Base-by-base conservation (phyloP, 2,797 vertebrate species). In the Pipistrellus kuhlii region DNA sequence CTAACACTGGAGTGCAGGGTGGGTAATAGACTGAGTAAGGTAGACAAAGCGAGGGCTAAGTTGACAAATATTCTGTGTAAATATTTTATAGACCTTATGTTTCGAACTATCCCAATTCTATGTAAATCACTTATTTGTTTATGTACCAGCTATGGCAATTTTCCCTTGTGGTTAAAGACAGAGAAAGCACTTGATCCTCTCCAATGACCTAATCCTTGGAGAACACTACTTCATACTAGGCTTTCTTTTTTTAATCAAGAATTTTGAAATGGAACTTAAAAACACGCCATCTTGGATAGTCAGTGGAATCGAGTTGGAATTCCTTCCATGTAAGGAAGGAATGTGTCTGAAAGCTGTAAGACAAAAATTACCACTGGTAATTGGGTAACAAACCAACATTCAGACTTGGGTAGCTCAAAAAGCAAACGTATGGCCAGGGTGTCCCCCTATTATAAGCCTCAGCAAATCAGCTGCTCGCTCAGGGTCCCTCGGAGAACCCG, bases 181-280 rank as follows among this genome's bases (percentile, higher is more conserved):
- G 13, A 78, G n/a, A 68, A 27, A 88, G 80, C 46, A 88, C 48
- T 4, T 15, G 25, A 48, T 59, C 17, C n/a, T 71, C 68, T 46
- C 20, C 51, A 85, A 27, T 6, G 53, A 8, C 72, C 27, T 92
- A 78, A 83, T 20, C 55, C 71, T 84, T 25, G 78, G 35, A 75
- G n/a, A 66, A 23, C 27, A 66, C 44, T 44, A 35, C 21, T 35
- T 83, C 62, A 75, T 23, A 30, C 23, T 41, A 62, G 14, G 41
- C 17, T 14, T 62, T 68, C 27, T 10, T 44, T 51, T 20, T 71
- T 72, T 73, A 32, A 66, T 57, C 44, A 87, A 89, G 30, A 23
- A 53, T 53, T 53, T 21, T 55, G 53, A 55, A 8, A 21, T 30
- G 27, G 38, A 92, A 82, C 35, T 81, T 96, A 89, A 90, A 90